phyloP scores from a whole-genome alignment of 64 coral and sea anemone genomes.

The Pocillopora verrucosa region DNA sequence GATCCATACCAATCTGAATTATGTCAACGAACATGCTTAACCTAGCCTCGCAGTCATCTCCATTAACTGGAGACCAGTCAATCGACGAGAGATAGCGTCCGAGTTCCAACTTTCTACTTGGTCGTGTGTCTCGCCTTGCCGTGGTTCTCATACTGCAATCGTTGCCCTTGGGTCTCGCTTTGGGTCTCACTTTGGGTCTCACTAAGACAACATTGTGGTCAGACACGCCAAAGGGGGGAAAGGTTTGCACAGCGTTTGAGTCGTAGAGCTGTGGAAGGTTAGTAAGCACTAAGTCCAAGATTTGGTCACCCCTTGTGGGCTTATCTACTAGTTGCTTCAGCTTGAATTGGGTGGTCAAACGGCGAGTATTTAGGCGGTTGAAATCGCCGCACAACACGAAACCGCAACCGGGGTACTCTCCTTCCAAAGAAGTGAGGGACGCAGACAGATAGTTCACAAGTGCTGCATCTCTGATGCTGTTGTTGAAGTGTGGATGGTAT shows the following conservation, averaged over 20 bases:
- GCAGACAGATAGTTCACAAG: constrained; percentile 44
- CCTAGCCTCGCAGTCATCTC: no score
- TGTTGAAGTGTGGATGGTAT: constrained; percentile 50
- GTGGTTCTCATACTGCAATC: no score
- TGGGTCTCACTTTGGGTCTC: background rate
- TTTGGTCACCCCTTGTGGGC: constrained; percentile 15
- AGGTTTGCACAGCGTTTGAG: no score
- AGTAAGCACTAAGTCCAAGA: no score
- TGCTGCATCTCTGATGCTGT: constrained; percentile 27
- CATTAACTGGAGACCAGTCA: constrained; percentile 12
- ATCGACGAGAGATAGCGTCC: constrained; percentile 3
- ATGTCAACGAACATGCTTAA: no score
- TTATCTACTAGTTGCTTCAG: constrained; percentile 37
- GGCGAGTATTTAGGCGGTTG: constrained; percentile 13
- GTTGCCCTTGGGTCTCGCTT: background rate
- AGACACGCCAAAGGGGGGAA: constrained; percentile 26
- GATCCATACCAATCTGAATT: no score
- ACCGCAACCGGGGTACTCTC: constrained; percentile 41
- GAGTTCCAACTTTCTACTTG: constrained; percentile 43
- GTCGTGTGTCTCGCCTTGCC: constrained; percentile 21
- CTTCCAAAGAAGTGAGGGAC: constrained; percentile 44
- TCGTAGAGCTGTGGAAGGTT: no score
- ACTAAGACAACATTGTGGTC: constrained; percentile 39
- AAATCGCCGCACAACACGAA: constrained; percentile 48
- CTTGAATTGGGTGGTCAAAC: constrained; percentile 23